Evolutionary conservation across 2,113 vertebrate species (phyloP), one percentile per base, ranked within the genome.

Genomic region (Micronycteris hirsuta): DNA sequence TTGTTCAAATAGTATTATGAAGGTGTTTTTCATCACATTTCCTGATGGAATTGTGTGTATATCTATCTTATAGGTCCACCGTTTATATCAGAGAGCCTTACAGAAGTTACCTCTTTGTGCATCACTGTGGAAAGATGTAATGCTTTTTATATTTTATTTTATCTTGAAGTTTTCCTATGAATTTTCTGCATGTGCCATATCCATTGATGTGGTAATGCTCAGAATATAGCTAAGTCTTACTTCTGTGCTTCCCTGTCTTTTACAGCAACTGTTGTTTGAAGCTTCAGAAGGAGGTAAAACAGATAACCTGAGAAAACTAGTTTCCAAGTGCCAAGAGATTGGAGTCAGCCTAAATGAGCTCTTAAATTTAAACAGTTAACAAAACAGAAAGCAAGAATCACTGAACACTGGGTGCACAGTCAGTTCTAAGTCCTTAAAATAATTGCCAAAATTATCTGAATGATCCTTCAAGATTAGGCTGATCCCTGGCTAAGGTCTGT

Each of bases 41-140:
- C 83, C 97, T 98, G 97, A 94, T 97, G 97, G 95, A 90, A 28
- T 87, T 97, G 96, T 98, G 96, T 96, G 81, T 97, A 63, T 98
- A 97, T 98, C 97, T 98, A 82, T 98, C 97, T 98, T 98, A 84
- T 98, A 99, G 99, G 99, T 99, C 94, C 98, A 99, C 90, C 99
- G 98, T 95, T 99, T 99, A 95, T 99, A 99, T 98, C 99, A 99
- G 97, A 99, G 99, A 98, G 99, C 99, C 94, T 98, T 99, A 96
- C 99, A 99, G 97, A 99, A 99, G 98, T 99, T 99, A 96, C 99
- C 99, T 71, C 99, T 99, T 96, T 99, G 99, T 98, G 99, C 99
- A 97, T 98, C 98, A 98, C 99, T 99, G 95, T 99, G 99, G 99
- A 99, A 99, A 99, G 99, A 99, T 99, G 99, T 99, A 99, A 99